Base-by-base conservation (phyloP, 1,140 invertebrate species). In the Drosophila ficusphila region DNA sequence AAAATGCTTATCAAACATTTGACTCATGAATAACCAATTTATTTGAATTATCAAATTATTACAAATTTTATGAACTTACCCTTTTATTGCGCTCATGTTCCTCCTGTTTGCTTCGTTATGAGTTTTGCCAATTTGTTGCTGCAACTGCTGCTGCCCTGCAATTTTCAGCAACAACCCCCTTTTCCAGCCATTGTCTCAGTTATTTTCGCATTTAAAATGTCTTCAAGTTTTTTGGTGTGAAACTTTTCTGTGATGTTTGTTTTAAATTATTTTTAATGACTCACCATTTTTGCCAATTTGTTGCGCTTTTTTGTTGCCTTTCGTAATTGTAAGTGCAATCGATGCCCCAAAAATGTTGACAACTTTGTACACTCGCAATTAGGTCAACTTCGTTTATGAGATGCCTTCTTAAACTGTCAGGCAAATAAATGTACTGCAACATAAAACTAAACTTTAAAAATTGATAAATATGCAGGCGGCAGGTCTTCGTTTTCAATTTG, bases 181-280 rank as follows among this genome's bases (percentile, higher is more conserved):
- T 8, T 8, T 42, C 58, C 1, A 4, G 23, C 19, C 42, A 41
- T 62, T 69, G 34, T 69, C 41, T 36, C 34, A 31, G 39, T 68
- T 47, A 36, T 33, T 44, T 57, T 70, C 72, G 33, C 36, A 57
- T 65, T 64, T 54, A 46, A 74, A 56, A 76, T 54, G 39, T 57
- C 51, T 61, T 68, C 48, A 60, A 72, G 52, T 49, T 61, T 74
- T 67, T 33, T 53, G 21, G 23, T 56, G 54, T 29, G 41, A 53
- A 52, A 79, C 67, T 72, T 85, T 70, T 53, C 38, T 18, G 9
- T 21, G 16, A 46, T 57, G 65, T 79, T 79, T 79, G 65, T 72
- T 79, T 73, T 36, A 65, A 85, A 83, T 75, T 61, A 79, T 79
- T 83, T 71, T 79, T 81, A 86, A 86, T 85, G 81, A 72, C 48